Evolutionary conservation across 2,113 vertebrate species (phyloP).

Genomic region (Vulpes vulpes): DNA sequence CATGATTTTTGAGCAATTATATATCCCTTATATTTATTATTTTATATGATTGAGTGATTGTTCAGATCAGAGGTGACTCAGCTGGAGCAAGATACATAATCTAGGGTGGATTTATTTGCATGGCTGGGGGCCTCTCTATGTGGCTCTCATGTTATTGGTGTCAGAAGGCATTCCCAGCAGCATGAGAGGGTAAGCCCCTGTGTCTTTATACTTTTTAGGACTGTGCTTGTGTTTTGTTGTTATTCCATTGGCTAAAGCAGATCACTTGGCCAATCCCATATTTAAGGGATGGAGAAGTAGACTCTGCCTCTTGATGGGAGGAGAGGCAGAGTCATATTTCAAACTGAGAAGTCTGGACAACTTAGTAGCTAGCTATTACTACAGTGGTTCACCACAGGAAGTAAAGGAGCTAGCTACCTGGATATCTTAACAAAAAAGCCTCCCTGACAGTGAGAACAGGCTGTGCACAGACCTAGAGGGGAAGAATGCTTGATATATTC

Average conservation of each 20-base stretch:
- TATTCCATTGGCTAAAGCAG: not conserved
- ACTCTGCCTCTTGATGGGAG: not conserved
- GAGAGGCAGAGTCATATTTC: not conserved
- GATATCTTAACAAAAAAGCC: not conserved
- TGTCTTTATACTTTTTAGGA: not conserved
- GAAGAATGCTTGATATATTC: constrained; percentile 24
- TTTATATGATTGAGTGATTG: not conserved
- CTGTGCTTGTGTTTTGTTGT: not conserved
- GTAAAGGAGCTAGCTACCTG: constrained; percentile 10
- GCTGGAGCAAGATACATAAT: not conserved
- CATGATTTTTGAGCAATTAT: not conserved
- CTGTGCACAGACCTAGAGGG: not conserved
- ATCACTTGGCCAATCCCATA: not conserved
- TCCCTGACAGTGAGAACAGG: not conserved
- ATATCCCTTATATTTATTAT: not conserved
- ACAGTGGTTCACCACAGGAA: not conserved
- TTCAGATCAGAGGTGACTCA: not conserved
- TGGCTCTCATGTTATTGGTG: not conserved
- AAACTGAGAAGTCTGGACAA: not conserved
- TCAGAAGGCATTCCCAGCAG: not conserved
- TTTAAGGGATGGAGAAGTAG: not conserved
- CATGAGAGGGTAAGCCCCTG: not conserved
- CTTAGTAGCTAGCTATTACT: not conserved
- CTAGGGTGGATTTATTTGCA: not conserved
- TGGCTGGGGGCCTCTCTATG: not conserved